Percentiles rank a stretch among this genome's conserved stretches.
Conservation (phyloP, 1,140 invertebrate species). For the Orussus abietinus region DNA sequence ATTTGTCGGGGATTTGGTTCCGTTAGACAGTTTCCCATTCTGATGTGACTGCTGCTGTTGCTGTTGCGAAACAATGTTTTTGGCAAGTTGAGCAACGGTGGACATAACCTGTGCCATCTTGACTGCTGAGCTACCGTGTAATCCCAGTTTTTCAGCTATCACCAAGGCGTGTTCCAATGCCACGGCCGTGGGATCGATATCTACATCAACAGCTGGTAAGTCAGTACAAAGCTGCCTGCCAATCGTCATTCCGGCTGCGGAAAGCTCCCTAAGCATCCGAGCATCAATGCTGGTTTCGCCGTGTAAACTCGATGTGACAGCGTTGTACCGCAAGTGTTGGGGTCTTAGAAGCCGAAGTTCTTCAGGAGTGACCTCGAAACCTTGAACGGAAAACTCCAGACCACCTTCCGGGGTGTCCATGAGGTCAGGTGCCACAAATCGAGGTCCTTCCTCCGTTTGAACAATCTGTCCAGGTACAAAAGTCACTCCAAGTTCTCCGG, state of each 20-base stretch:
- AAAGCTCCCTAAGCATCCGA: conserved; percentile 64
- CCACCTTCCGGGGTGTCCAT: conserved; percentile 63
- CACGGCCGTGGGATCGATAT: conserved; percentile 56
- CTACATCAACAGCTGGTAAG: conserved; percentile 61
- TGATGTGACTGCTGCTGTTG: conserved; percentile 20
- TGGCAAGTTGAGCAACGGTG: conserved; percentile 44
- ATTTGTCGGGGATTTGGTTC: conserved; percentile 21
- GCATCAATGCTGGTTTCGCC: conserved; percentile 64
- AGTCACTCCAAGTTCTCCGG: conserved; percentile 61
- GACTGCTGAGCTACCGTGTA: conserved; percentile 43
- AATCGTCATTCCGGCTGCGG: conserved; percentile 66
- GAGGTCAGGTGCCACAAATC: conserved; percentile 68
- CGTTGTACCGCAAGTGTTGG: conserved; percentile 51
- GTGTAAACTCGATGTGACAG: conserved; percentile 53
- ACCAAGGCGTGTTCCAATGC: conserved; percentile 47
- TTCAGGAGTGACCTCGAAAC: conserved; percentile 69
- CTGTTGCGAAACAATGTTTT: conserved; percentile 40
- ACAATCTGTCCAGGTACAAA: conserved; percentile 71
- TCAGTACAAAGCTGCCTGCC: conserved; percentile 62
- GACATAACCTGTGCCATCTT: conserved; percentile 52
- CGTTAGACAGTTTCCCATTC: conserved; percentile 12
- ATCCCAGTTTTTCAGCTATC: conserved; percentile 46
- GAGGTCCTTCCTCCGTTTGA: conserved; percentile 66
- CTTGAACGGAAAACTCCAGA: conserved; percentile 69
- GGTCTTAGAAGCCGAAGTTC: conserved; percentile 63